Evolutionary conservation across 2,113 vertebrate species (phyloP).

Genomic region (Sturnus vulgaris): DNA sequence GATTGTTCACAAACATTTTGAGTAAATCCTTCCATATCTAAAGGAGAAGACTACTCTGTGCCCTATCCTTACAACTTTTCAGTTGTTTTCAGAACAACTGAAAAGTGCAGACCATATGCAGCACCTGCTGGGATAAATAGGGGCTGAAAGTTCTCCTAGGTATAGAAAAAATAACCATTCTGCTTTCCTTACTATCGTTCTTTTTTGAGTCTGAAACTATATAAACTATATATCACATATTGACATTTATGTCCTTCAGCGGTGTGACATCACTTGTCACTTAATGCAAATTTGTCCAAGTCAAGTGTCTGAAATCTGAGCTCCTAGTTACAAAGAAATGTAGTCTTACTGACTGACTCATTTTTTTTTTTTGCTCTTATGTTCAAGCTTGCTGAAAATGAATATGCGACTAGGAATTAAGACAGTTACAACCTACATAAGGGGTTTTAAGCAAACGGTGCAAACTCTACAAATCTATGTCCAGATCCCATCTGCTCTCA

Average conservation of each 20-base stretch:
- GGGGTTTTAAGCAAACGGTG: slow-evolving; percentile 40
- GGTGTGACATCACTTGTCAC: slow-evolving; percentile 56
- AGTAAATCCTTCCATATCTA: neutral
- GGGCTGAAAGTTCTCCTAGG: neutral
- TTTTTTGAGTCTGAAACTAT: slow-evolving; percentile 6
- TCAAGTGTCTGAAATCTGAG: slow-evolving; percentile 70
- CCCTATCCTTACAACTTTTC: neutral
- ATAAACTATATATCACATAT: slow-evolving; percentile 45
- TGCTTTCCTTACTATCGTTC: neutral
- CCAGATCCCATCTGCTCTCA: slow-evolving; percentile 54
- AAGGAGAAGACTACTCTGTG: neutral
- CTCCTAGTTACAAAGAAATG: slow-evolving; percentile 63
- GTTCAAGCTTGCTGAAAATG: slow-evolving; percentile 68
- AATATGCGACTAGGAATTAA: slow-evolving; percentile 69
- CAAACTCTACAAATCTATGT: slow-evolving; percentile 47
- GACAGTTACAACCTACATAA: slow-evolving; percentile 66
- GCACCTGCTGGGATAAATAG: neutral
- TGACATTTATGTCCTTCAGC: slow-evolving; percentile 64
- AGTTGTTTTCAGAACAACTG: neutral
- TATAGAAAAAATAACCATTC: neutral
- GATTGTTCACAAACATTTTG: neutral
- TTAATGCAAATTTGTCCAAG: slow-evolving; percentile 67
- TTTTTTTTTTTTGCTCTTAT: slow-evolving; percentile 59
- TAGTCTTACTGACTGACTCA: slow-evolving; percentile 65
- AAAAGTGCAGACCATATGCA: neutral